Base-by-base conservation (phyloP, 2,113 vertebrate genomes). In the Passer domesticus region DNA sequence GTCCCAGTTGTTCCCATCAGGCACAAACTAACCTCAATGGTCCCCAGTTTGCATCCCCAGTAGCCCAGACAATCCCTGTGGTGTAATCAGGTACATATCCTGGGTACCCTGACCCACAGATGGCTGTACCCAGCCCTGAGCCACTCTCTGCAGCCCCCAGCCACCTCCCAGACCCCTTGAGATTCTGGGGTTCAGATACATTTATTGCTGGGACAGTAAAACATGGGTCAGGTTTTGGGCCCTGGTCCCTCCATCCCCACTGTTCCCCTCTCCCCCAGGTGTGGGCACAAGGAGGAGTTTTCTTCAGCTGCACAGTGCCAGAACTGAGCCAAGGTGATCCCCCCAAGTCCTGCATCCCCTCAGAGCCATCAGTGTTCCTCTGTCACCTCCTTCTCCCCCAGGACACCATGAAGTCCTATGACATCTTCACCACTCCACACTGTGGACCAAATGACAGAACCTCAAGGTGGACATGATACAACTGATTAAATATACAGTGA, bases 301-400 rank as follows among this genome's bases (percentile, higher is more conserved):
- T 50, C 17, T 37, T 74, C 44, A 39, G 23, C 14, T 17, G 33
- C 44, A 52, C 33, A n/a, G 46, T 25, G 39, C 33, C n/a, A 82
- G 46, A 75, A 39, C 23, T 27, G 37, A 67, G 33, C 37, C 1
- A 0, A 89, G n/a, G 39, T 41, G 53, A 73, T 14, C 4, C 13
- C 63, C 7, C 5, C 12, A 20, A 24, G 14, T 70, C 39, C n/a
- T 30, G 33, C 0, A 0, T 52, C 12, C 28, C 46, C 27, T 31
- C 47, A 41, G 47, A 62, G 64, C 19, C 2, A 0, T 55, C 55
- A 30, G 15, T 70, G 39, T 62, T 23, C 19, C 33, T 39, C 39
- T 46, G n/a, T 28, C 28, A 39, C 23, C 33, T 33, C 37, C 37
- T 67, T 13, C 31, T 43, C 37, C n/a, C 10, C 2, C 23, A 30